Base-by-base conservation (phyloP, 1,140 invertebrate genomes). In the Telenomus remus region DNA sequence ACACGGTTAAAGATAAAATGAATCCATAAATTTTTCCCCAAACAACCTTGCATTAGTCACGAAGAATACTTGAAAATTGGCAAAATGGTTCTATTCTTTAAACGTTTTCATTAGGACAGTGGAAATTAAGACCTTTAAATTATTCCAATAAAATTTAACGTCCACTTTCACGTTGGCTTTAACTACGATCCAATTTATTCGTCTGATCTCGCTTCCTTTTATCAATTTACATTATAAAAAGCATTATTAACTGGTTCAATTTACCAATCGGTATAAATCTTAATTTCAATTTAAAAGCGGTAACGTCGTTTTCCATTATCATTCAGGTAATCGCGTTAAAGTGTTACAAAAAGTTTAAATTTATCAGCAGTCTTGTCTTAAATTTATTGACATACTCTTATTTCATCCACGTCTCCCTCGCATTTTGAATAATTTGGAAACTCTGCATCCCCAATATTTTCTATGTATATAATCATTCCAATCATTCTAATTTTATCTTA, bases 41-140 rank as follows among this genome's bases (percentile, higher is more conserved):
- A 4, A 37, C 53, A 65, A 65, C 16, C 35, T 65, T 64, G 60
- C 54, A 63, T 72, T 72, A 54, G 60, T 64, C 60, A 54, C 59
- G 54, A 64, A 64, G 59, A 59, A 50, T 16, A 56, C 61, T 63
- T 61, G 3, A 70, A 70, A 70, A 63, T 70, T 70, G 57, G 56
- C 66, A 60, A 64, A 57, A 72, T 72, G 57, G 57, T 72, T 72
- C 66, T 50, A 19, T 63, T 59, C 64, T 59, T 57, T 47, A 39
- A 59, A 16, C 64, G 53, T 59, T 63, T 60, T 71, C 59, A 71
- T 63, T 71, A 71, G 50, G 55, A 39, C 47, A 37, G 13, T 51
- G 46, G 6, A 46, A 57, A 64, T 71, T 51, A 63, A 50, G 50
- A 51, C 13, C 53, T 51, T 51, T 51, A 63, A 57, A 71, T 63